Base-by-base conservation (phyloP, 2,113 vertebrate species). In the Prochilodus magdalenae region DNA sequence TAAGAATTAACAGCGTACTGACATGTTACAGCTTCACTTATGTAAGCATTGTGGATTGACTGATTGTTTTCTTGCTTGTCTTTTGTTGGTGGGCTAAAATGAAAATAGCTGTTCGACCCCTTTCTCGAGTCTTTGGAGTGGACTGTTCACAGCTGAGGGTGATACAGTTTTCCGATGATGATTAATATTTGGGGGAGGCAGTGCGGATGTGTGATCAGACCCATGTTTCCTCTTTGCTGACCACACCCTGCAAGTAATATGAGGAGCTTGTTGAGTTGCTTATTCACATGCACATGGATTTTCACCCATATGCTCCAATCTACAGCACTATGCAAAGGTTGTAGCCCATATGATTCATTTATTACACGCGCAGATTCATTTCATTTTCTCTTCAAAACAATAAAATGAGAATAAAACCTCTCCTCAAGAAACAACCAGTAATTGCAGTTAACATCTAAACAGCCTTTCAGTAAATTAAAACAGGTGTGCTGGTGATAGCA, bases 1-100 rank as follows among this genome's bases (percentile, higher is more conserved):
- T 79, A 86, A 83, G 75, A 40, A 82, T 82, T 74, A 75, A 77
- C 44, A 67, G 26, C 30, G 29, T 36, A 62, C 69, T 82, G 55
- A 83, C 84, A 76, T 84, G 80, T 79, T 69, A 53, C 49, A 69
- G 62, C 22, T 60, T 62, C 70, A 40, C 53, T 55, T 85, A 44
- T 59, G 24, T 29, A 18, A 26, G 40, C 12, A 14, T 20, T 44
- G 22, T 53, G 14, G 22, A 65, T 75, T 47, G 15, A 80, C 11
- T 30, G 18, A 33, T 40, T 27, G 36, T 30, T 40, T 82, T 10
- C 22, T 77, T 77, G 13, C 6, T 40, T 78, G 55, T n/a, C 26
- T 73, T 73, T 63, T 40, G 53, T 40, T 30, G 15, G 26, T 70
- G 33, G 18, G 30, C 72, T 72, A 53, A 16, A 22, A 26, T 71